phyloP scores from a whole-genome alignment of 2,888 invertebrate species.

The Phytoseiulus persimilis region DNA sequence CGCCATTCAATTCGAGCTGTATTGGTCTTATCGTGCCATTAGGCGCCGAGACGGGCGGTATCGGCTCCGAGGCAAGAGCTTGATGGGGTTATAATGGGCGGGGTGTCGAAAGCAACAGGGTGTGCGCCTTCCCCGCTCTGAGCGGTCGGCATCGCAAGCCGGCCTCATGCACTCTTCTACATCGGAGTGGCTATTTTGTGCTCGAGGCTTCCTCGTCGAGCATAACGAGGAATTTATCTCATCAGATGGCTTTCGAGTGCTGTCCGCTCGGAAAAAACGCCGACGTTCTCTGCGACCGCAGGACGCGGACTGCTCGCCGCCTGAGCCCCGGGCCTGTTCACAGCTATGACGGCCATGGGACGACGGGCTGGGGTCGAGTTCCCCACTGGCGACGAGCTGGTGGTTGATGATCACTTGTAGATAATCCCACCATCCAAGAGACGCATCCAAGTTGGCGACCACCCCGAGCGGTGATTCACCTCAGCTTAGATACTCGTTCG shows the following conservation, averaged over 20 bases:
- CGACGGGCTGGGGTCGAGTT: not conserved
- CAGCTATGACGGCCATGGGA: not conserved
- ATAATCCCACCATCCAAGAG: not conserved
- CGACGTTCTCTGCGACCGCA: no score
- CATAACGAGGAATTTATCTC: not conserved
- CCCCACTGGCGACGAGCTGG: not conserved
- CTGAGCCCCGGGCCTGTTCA: no score
- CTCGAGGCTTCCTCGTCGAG: not conserved
- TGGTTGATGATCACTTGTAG: not conserved
- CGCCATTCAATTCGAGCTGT: not conserved
- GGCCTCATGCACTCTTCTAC: not conserved
- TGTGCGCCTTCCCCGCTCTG: not conserved
- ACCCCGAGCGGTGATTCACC: not conserved
- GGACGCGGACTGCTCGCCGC: no score
- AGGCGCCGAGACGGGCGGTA: not conserved
- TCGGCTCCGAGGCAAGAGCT: not conserved
- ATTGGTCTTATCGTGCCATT: slow-evolving; percentile 5
- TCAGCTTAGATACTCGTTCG: not conserved
- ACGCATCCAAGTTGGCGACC: not conserved
- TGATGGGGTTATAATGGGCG: slow-evolving; percentile 5
- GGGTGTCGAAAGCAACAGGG: not conserved
- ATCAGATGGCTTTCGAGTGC: not conserved
- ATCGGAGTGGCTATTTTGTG: not conserved
- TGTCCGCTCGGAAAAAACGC: no score
- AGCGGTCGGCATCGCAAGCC: not conserved